Percentiles rank a stretch among this genome's conserved stretches.
phyloP scores from a whole-genome alignment of 2,888 invertebrate species.

The Brachynemurus nebulosus region DNA sequence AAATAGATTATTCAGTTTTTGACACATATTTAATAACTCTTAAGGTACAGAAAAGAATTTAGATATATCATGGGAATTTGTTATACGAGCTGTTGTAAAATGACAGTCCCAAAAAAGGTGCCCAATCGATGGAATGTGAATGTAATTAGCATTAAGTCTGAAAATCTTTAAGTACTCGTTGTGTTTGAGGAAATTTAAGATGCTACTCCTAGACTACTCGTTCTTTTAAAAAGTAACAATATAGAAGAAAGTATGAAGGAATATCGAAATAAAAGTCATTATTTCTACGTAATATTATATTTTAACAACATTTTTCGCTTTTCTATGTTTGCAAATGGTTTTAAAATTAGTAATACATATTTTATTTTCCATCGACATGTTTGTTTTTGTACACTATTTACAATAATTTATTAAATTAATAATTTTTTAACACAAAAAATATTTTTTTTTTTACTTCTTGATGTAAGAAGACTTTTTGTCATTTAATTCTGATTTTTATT shows the following conservation, averaged over 20 bases:
- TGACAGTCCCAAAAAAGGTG: too few species aligned
- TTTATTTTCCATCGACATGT: constrained; percentile 8
- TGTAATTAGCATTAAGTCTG: too few species aligned
- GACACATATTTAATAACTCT: too few species aligned
- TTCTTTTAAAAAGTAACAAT: constrained; percentile 22
- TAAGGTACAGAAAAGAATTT: too few species aligned
- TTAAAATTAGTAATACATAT: constrained; percentile 2
- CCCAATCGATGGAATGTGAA: too few species aligned
- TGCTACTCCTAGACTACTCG: too few species aligned
- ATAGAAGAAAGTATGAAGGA: background rate
- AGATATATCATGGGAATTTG: too few species aligned
- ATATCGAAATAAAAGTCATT: background rate
- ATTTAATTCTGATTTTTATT: background rate
- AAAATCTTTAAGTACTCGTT: too few species aligned
- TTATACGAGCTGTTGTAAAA: too few species aligned
- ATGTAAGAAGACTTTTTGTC: background rate
- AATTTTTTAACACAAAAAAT: background rate
- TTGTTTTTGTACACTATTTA: constrained; percentile 8
- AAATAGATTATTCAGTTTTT: too few species aligned
- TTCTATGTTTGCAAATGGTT: constrained; percentile 9
- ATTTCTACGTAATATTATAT: constrained; percentile 9
- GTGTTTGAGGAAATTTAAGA: too few species aligned
- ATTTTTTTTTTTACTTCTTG: background rate
- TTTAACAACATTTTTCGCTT: constrained; percentile 9
- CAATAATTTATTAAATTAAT: constrained; percentile 7